phyloP scores from a whole-genome alignment of 1,140 invertebrate species.

The Agrilus planipennis region DNA sequence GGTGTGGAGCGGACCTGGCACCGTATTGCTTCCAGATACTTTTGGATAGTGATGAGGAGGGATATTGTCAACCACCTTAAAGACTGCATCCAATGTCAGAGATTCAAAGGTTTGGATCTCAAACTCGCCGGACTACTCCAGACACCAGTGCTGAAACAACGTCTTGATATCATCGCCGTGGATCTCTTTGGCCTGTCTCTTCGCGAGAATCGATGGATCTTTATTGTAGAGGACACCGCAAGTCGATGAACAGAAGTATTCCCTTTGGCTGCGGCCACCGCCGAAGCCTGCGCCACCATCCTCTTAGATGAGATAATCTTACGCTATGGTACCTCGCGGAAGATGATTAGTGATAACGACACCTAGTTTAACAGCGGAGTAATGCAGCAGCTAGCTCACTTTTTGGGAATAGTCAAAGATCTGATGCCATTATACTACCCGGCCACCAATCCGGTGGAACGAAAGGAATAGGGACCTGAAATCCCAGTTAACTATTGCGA shows the following conservation, averaged over 20 bases:
- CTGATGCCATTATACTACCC: conserved; percentile 31
- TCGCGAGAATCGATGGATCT: conserved; percentile 11
- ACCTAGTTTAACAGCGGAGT: conserved; percentile 18
- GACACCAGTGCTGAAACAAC: conserved; percentile 14
- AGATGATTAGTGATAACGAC: conserved; percentile 20
- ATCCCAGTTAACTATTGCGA: conserved; percentile 25
- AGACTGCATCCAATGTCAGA: conserved; percentile 10
- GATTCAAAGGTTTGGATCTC: conserved; percentile 2
- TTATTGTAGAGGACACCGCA: conserved; percentile 16
- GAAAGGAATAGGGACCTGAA: conserved; percentile 33
- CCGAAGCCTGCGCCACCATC: conserved; percentile 11
- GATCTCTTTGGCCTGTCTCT: conserved; percentile 21
- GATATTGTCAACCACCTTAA: conserved; percentile 3
- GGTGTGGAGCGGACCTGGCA: conserved; percentile 16
- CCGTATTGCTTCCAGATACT: conserved; percentile 11
- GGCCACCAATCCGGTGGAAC: conserved; percentile 31
- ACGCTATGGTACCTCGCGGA: conserved; percentile 14
- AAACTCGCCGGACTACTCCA: conserved; percentile 26
- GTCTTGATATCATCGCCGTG: conserved; percentile 26
- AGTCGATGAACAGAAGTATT: conserved; percentile 20
- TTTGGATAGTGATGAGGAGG: conserved; percentile 13
- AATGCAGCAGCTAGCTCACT: conserved; percentile 27
- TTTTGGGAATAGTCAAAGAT: conserved; percentile 24
- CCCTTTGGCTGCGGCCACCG: conserved; percentile 13
- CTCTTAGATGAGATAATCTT: conserved; percentile 17